Conservation (phyloP, 1,140 invertebrate species). For the Lepidurus packardi region DNA sequence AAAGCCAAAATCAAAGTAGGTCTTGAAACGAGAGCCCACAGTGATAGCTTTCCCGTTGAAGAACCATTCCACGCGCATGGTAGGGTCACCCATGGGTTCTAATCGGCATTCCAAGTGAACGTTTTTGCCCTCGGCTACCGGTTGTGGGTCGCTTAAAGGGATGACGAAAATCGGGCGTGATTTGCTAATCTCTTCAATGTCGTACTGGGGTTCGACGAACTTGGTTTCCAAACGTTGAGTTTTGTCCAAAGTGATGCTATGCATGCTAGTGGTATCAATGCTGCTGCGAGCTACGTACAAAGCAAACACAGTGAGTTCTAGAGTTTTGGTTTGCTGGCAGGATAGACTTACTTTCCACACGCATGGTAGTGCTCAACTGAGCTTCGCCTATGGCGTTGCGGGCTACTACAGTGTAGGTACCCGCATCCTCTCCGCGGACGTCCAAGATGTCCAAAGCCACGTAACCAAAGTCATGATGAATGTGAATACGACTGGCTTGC, state of each 20-base stretch:
- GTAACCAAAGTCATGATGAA: conserved; percentile 91
- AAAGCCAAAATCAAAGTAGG: conserved; percentile 92
- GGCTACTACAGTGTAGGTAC: conserved; percentile 81
- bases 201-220: conserved; percentile 77
- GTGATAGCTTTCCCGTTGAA: conserved; percentile 61
- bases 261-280: conserved; percentile 83
- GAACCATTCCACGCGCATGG: conserved; percentile 92
- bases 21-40: conserved; percentile 72
- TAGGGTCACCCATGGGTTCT: conserved; percentile 91
- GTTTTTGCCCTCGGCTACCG: conserved; percentile 82
- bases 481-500: conserved; percentile 78
- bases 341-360: conserved; percentile 59
- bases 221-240: conserved; percentile 79
- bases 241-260: conserved; percentile 68
- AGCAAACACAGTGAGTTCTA: not conserved
- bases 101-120: conserved; percentile 83
- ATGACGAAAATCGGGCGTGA: conserved; percentile 85
- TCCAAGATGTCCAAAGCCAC: conserved; percentile 87
- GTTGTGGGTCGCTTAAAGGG: conserved; percentile 66
- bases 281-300: conserved; percentile 55
- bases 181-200: conserved; percentile 88
- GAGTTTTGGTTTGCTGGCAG: not conserved
- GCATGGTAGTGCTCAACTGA: conserved; percentile 69
- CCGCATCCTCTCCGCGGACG: conserved; percentile 76
- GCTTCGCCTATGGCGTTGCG: conserved; percentile 80